phyloP scores from a whole-genome alignment of 1,140 invertebrate species.

The Conopomorpha cramerella region DNA sequence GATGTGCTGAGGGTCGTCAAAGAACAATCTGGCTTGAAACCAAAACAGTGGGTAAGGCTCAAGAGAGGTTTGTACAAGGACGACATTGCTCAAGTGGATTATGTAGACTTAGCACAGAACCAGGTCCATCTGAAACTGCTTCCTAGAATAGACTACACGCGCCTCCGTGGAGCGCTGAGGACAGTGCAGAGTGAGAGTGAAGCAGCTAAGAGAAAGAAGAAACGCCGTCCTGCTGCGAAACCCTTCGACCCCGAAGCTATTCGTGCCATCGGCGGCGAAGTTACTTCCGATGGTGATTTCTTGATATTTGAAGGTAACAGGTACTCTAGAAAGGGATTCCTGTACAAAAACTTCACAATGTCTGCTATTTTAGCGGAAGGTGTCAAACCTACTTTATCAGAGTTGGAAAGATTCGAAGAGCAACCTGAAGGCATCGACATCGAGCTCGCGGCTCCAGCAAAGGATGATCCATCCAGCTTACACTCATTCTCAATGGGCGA shows the following conservation, averaged over 20 bases:
- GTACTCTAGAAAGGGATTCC: slow-evolving; percentile 92
- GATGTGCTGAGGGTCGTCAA: slow-evolving; percentile 96
- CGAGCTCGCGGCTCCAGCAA: slow-evolving; percentile 70
- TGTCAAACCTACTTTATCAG: slow-evolving; percentile 92
- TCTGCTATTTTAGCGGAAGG: slow-evolving; percentile 91
- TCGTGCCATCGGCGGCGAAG: slow-evolving; percentile 91
- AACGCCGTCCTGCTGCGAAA: slow-evolving; percentile 84
- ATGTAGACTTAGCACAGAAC: slow-evolving; percentile 91
- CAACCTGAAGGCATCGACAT: slow-evolving; percentile 89
- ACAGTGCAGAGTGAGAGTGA: slow-evolving; percentile 78
- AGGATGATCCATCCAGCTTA: slow-evolving; percentile 70
- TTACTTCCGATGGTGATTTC: slow-evolving; percentile 95
- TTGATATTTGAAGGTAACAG: slow-evolving; percentile 95
- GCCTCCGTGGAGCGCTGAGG: slow-evolving; percentile 82
- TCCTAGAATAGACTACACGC: slow-evolving; percentile 94
- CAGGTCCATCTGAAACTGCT: slow-evolving; percentile 93
- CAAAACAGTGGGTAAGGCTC: slow-evolving; percentile 94
- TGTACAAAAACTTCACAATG: slow-evolving; percentile 95
- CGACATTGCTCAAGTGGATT: slow-evolving; percentile 95
- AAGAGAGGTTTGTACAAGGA: slow-evolving; percentile 95
- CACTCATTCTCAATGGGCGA: slow-evolving; percentile 93
- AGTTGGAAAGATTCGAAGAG: slow-evolving; percentile 96
- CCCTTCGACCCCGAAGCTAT: slow-evolving; percentile 97
- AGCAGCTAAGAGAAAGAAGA: slow-evolving; percentile 84
- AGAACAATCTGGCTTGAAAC: slow-evolving; percentile 87